Percentiles rank a stretch among this genome's conserved stretches.
Conservation (phyloP, 2,113 vertebrate genomes). For the Gnathonemus longibarbis region DNA sequence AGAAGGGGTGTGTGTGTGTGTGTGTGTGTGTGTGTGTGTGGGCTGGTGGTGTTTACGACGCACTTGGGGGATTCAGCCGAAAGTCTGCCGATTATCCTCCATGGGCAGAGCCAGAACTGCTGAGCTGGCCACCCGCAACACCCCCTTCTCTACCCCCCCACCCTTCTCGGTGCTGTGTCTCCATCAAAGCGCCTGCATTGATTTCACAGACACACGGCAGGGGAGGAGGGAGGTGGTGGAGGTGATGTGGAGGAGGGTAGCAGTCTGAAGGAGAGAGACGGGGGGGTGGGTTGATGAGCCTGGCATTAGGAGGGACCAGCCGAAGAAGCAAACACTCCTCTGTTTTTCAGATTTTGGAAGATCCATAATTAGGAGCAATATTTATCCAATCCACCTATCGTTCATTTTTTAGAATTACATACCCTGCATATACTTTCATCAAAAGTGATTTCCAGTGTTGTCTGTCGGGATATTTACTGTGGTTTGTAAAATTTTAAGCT, state of each 20-base stretch:
- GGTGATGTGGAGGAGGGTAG: not conserved
- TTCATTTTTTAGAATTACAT: not conserved
- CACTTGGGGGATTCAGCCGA: not conserved
- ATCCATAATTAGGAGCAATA: not conserved
- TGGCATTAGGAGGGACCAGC: not conserved
- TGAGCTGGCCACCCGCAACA: constrained; percentile 24
- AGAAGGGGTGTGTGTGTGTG: not conserved
- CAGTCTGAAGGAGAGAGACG: not conserved
- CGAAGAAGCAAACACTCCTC: not conserved
- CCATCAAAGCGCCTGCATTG: constrained; percentile 31
- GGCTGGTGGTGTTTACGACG: not conserved
- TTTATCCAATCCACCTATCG: not conserved
- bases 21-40: not conserved
- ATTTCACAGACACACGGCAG: constrained; percentile 28
- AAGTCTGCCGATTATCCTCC: constrained; percentile 31
- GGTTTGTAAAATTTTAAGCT: not conserved
- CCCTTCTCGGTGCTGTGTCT: not conserved
- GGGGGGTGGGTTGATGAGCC: not conserved
- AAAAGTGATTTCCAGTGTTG: not conserved
- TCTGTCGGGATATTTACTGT: not conserved
- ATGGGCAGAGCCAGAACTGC: constrained; percentile 23
- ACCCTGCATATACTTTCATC: not conserved
- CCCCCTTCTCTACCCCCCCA: not conserved
- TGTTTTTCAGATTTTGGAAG: not conserved
- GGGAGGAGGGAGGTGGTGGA: not conserved